These are phyloP conservation scores for Bos indicus DNA, from an alignment of 2,113 vertebrate species.

Conservation along the genomic window DNA sequence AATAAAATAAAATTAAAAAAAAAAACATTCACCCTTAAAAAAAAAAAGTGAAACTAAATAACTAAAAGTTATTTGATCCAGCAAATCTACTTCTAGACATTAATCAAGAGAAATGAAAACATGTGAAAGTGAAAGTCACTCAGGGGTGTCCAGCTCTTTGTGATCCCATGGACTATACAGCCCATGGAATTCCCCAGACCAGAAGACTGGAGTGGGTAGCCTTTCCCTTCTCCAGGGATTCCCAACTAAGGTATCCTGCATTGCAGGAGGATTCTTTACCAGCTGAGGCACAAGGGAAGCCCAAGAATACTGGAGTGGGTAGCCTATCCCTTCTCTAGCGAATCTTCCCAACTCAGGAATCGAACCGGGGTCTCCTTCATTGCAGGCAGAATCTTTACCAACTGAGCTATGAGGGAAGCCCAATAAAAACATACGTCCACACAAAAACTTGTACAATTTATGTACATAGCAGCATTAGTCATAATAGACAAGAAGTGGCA, in stretches of 20 bases:
- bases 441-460: not conserved
- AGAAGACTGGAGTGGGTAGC: not conserved
- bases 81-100: not conserved
- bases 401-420: not conserved
- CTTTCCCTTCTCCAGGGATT: not conserved
- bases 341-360: not conserved
- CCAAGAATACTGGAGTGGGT: not conserved
- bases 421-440: not conserved
- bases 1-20: no score
- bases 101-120: not conserved
- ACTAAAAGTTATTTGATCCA: not conserved
- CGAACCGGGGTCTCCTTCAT: accelerated
- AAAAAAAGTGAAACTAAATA: not conserved
- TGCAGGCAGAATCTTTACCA: not conserved
- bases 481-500: not conserved
- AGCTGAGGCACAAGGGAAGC: not conserved
- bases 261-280: not conserved
- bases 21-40: no score
- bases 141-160: not conserved
- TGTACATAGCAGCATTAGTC: not conserved
- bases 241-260: accelerated
- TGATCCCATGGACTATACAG: not conserved
- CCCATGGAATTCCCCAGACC: not conserved
- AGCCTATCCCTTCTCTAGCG: not conserved
- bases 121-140: not conserved